Base-by-base conservation (phyloP, 2,113 vertebrate species). In the Willisornis vidua region DNA sequence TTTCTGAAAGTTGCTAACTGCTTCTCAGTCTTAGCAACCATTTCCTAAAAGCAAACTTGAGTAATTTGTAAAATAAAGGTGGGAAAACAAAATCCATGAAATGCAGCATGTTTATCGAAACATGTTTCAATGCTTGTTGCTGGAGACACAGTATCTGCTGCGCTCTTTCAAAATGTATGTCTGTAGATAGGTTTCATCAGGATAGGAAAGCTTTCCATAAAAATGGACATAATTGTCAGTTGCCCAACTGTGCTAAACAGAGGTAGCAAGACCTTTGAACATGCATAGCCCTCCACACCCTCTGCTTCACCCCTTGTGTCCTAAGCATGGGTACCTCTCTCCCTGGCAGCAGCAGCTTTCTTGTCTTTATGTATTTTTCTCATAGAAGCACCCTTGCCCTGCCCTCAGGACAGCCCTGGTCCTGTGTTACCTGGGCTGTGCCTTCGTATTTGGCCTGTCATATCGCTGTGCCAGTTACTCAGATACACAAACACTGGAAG, bases 171-270 rank as follows among this genome's bases (percentile, higher is more conserved):
- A 66, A 87, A 29, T 67, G 22, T 11, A 9, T 1, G 5, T 46
- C 57, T 90, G 45, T 93, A 81, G 65, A 39, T 58, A 87, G 59
- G 73, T 93, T 96, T 89, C 76, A 52, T 95, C 70, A 92, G 71
- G 72, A 83, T 51, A 70, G 67, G 81, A 87, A 94, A 94, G 45
- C 37, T 45, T 85, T 89, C 94, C 41, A 89, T 85, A 41, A 83
- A 91, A 94, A 77, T 87, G 20, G 77, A 41, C 51, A 24, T 90
- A 93, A 89, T 95, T 83, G 49, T 83, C 59, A 61, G 28, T 95
- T 91, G 75, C 84, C 46, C 63, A 92, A 94, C 62, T 66, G 6
- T 10, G 3, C 33, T 22, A 41, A 74, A 33, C 76, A 67, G 86
- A 86, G 72, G 83, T 45, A 58, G 43, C 0, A 5, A 94, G 80